Base-by-base conservation (phyloP, 2,888 invertebrate species). In the Drosophila vallismaia region DNA sequence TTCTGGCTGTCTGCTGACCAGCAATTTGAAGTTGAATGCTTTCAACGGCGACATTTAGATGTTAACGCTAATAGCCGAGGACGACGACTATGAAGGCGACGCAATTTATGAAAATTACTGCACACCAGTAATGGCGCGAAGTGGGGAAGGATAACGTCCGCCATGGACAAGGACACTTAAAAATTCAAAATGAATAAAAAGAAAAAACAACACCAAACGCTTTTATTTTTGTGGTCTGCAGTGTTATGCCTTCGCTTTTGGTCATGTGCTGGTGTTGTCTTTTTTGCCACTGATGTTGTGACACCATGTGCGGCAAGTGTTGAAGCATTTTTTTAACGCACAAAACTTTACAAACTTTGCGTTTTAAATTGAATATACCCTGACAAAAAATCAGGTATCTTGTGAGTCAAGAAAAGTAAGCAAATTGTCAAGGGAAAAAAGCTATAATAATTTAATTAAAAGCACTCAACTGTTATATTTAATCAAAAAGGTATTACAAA, bases 91-190 rank as follows among this genome's bases (percentile, higher is more conserved):
- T 12, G 54, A 12, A 46, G 38, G 59, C 58, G 60, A 60, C 60
- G 60, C 80, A 86, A 86, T 86, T 86, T 86, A 84, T 84, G 82
- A 86, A 86, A 86, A 88, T 84, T 86, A 86, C 88, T 84, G 76
- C 78, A 83, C 63, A 81, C 81, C 60, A 48, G 58, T 78, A 86
- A 82, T 77, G 83, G 66, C 36, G 24, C 38, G 10, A 42, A 19
- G 60, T 28, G 28, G 28, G 28, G 44, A 59, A 59, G 59, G 60
- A 60, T 60, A 60, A 46, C 48, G 60, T 31, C 59, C n/a, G 8
- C 59, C 36, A 7, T 33, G 80, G 50, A 79, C 75, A 71, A 69
- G 71, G 71, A 74, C 71, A 53, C 31, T 59, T 62, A 55, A 64
- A 74, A 74, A 40, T 62, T 70, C 71, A 83, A 72, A 52, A 45